Evolutionary conservation across 2,113 vertebrate genomes (phyloP).

Genomic region (Papio anubis): DNA sequence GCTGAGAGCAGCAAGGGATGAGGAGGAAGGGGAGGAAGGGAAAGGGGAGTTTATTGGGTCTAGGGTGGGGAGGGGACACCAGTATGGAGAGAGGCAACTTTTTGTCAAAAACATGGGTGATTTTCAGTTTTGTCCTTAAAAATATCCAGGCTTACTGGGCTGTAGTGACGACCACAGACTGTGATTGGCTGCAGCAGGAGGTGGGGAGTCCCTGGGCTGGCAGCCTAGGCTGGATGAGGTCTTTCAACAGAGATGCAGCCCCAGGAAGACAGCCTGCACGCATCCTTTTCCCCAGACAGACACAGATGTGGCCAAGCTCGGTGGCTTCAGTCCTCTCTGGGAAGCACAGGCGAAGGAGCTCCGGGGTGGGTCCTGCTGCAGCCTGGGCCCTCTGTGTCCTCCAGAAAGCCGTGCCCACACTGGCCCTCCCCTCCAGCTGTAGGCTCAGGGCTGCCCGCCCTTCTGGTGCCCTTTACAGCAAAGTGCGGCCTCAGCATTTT

Average conservation of each 20-base stretch:
- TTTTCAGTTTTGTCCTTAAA: background rate
- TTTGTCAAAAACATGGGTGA: background rate
- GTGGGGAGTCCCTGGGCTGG: background rate
- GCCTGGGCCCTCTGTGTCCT: background rate
- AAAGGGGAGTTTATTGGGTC: background rate
- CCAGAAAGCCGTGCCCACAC: background rate
- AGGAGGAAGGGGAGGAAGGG: background rate
- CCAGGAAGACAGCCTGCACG: too few relatives aligned
- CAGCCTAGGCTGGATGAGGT: background rate
- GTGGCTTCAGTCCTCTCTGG: background rate
- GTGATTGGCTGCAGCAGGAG: background rate
- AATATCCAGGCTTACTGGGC: background rate
- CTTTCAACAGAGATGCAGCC: background rate
- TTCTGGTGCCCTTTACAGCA: background rate
- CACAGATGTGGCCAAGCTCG: background rate
- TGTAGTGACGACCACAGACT: background rate
- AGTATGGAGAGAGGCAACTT: background rate
- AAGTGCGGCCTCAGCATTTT: constrained; percentile 9
- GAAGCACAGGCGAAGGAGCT: background rate
- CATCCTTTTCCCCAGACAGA: background rate
- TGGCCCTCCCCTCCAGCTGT: background rate
- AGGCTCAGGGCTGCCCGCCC: background rate
- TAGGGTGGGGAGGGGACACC: background rate
- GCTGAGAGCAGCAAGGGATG: background rate
- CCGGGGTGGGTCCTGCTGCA: background rate